Base-by-base conservation (phyloP, 2,888 invertebrate species). In the Peribatodes rhomboidaria region DNA sequence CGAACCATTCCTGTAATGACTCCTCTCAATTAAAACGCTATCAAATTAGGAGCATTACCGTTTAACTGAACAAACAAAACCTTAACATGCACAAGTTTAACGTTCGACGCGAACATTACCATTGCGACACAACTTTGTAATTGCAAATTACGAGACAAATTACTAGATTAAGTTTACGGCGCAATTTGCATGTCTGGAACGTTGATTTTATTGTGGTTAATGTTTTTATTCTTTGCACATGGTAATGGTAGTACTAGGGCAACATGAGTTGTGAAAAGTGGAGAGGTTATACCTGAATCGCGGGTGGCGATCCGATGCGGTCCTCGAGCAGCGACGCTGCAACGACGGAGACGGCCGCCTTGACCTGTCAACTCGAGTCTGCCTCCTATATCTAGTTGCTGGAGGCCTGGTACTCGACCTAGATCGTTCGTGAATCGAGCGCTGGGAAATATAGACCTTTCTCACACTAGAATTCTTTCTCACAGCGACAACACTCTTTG, bases 281-380 rank as follows among this genome's bases (percentile, higher is more conserved):
- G 27, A 87, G 87, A 87, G 88, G 80, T 87, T 83, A 82, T 84
- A 85, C 85, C 87, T 84, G 85, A 81, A 83, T 81, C 77, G 73
- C 69, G 72, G 77, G 72, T 74, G 80, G 77, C 76, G 80, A 79
- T 77, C 65, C 41, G 65, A 74, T 72, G 84, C 83, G 89, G 87
- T 89, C 87, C 80, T 86, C 86, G 88, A 89, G 87, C 86, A 81
- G 80, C 77, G 75, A 74, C 75, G 74, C 62, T 56, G 49, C 71
- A 73, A 72, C 78, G 81, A 69, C 76, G 78, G 81, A 81, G 80
- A 85, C 49, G 6, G 54, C 84, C 83, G 83, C 86, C 87, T 88
- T 87, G 90, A 89, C 90, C 87, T 84, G 83, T 83, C 85, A 86
- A 84, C 86, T 84, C 78, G 79, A 78, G 78, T 72, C 73, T 80